Base-by-base conservation (phyloP, 2,113 vertebrate species). In the Alaudala cheleensis region DNA sequence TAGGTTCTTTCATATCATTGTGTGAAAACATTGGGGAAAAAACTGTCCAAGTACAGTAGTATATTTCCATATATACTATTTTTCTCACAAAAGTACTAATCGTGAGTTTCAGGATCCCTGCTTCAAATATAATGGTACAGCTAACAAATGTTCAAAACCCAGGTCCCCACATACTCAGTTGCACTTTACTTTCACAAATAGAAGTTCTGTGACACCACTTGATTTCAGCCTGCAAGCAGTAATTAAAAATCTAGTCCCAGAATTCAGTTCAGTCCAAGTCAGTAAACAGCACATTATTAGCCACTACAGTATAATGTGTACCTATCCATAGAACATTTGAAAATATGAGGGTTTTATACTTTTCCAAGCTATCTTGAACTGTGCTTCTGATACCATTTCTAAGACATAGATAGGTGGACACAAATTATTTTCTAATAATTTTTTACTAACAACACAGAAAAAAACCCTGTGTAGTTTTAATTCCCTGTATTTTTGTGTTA, bases 141-240 rank as follows among this genome's bases (percentile, higher is more conserved):
- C 21, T 74, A 76, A 72, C 8, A 49, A 66, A 54, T 5, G 5
- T n/a, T 70, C 20, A 74, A 85, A 64, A 51, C n/a, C 28, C 45
- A 78, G 25, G 54, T 11, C 15, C 2, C 1, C 1, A 49, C 0
- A 1, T 19, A 65, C 28, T 73, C 28, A 45, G 21, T 0, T 66
- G 51, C 24, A 70, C 42, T 87, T 74, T 22, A 45, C 61, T 67
- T 87, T 62, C 67, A 80, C 37, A 39, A 67, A 60, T 1, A 22
- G 3, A 22, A 69, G 42, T 53, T 60, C 51, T n/a, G 54, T 14
- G 29, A 81, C 10, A 12, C 10, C 23, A 87, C 16, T 9, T 13
- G 29, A 66, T 67, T 79, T 79, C 21, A 74, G 44, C 39, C 47
- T 24, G 31, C 31, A 77, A 86, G 61, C 16, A 37, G 33, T 17